Evolutionary conservation across 2,888 invertebrate genomes (phyloP), one percentile per base, ranked within the genome.

Genomic region (Leptopterna dolabrata): DNA sequence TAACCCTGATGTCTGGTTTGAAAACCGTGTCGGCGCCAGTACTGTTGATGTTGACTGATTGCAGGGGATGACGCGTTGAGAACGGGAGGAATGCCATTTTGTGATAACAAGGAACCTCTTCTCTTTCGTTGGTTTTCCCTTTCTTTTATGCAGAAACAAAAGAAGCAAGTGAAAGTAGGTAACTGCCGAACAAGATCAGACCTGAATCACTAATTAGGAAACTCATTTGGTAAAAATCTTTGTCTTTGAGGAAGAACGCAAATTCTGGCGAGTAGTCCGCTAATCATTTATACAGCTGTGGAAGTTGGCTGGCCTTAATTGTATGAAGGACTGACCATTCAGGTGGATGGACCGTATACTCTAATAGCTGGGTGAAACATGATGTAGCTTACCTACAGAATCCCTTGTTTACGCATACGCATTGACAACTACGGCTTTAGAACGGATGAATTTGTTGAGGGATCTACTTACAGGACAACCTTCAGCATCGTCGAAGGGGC

Each of bases 91-190:
- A 63, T 63, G 63, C 63, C 63, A 63, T 63, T 63, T 27, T 63
- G 63, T 36, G 7, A 73, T 78, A 45, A 78, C 41, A 29, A 19
- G 45, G 45, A 78, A 45, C 24, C 78, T 45, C 45, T 43, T 19
- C 45, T 41, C 19, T 16, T 45, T 27, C 41, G 43, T 78, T 41
- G 45, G 43, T 4, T 78, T 78, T 78, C 43, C 78, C 45, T 78
- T 78, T 45, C 45, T 78, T 78, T 45, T 45, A 45, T 45, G 78
- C 41, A 19, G 29, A 81, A 45, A 85, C 85, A 85, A 85, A 83
- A 85, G 85, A 27, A 85, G 71, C 51, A n/a, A 85, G 85, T 85
- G 85, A 85, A 85, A 85, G 85, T 73, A 63, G 73, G 85, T 76
- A 73, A 85, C 85, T 45, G 85, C 73, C 27, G 45, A 0, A 47